Base-by-base conservation (phyloP, 2,888 invertebrate species). In the Napeogenes inachia region DNA sequence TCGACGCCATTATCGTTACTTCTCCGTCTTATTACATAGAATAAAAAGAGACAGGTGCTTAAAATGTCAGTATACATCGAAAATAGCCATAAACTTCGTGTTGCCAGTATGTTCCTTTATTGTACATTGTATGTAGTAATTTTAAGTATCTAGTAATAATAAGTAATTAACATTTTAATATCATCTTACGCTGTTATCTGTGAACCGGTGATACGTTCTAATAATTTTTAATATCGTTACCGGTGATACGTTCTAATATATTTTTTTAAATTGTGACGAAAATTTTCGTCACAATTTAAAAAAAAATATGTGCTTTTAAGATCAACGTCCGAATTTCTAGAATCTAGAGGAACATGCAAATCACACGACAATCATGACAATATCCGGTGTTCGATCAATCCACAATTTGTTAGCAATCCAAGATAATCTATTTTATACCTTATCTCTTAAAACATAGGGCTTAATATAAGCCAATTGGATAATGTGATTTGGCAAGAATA, bases 381-480 rank as follows among this genome's bases (percentile, higher is more conserved):
- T 75, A 80, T 87, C 86, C 87, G 80, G 84, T 73, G 73, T 84
- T 85, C 84, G 80, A 85, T 87, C 86, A 85, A 84, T 82, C 80
- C 81, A 84, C 81, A 30, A 30, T 50, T 50, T 50, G 30, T 50
- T 50, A 50, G 8, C 30, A 30, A 50, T 50, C 79, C 75, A 65
- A 64, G 70, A 75, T 50, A 10, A 50, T 21, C 30, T 2, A 50
- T 8, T 50, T 8, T 30, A 6, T 8, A 50, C 50, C 50, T 50
- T 50, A 50, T 30, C 2, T 8, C 10, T 10, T 50, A 50, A 4
- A 6, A 0, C 4, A 13, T 50, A 50, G 30, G 4, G 50, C 12
- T 50, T 13, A 50, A 30, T 30, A 5, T n/a, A 50, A 50, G 30
- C 12, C 30, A 30, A n/a, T 30, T 21, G 6, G 30, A 30, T 30